Conservation (phyloP, 2,113 vertebrate genomes). For the Colaptes auratus region DNA sequence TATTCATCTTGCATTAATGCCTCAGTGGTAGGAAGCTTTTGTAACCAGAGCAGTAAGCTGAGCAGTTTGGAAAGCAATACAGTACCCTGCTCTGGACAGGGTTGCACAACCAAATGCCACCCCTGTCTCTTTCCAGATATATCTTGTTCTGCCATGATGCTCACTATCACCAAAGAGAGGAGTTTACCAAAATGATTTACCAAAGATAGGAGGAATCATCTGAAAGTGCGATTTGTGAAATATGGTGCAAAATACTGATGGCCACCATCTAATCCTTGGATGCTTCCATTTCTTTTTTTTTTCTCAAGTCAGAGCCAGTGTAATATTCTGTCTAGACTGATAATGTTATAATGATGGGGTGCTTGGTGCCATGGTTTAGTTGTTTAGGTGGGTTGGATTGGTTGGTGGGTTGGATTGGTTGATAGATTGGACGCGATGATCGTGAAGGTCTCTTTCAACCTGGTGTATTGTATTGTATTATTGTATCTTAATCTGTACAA, state of each 20-base stretch:
- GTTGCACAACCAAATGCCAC: not conserved
- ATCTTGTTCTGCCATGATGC: not conserved
- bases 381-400: too few species aligned
- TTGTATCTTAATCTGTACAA: not conserved
- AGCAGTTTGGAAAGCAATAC: not conserved
- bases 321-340: not conserved
- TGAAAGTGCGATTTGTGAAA: not conserved
- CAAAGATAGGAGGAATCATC: not conserved
- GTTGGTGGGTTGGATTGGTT: too few species aligned
- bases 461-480: too few species aligned
- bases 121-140: not conserved
- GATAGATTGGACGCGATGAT: too few species aligned
- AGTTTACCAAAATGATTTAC: not conserved
- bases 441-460: too few species aligned
- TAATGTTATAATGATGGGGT: not conserved
- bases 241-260: not conserved
- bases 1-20: not conserved
- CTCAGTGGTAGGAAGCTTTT: not conserved
- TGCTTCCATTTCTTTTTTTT: not conserved
- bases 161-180: not conserved
- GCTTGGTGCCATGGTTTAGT: too few species aligned
- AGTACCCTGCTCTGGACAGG: not conserved
- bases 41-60: not conserved
- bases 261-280: not conserved
- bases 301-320: not conserved